Evolutionary conservation across 1,140 invertebrate species (phyloP).

Genomic region (Ostrea denselamellosa): DNA sequence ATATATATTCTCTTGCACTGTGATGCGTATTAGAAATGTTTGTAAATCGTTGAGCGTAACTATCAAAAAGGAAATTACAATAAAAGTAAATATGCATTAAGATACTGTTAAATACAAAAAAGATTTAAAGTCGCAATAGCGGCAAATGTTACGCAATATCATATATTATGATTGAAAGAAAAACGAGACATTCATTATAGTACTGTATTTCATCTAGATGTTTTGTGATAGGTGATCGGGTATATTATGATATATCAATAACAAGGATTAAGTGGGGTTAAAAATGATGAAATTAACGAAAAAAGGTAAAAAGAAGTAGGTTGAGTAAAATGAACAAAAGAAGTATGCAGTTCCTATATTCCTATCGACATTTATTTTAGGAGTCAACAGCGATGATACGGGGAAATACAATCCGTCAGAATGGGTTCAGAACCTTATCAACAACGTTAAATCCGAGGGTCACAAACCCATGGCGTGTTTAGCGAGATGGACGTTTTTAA

Average conservation of each 20-base stretch:
- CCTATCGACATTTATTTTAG: not conserved
- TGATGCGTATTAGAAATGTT: too few species aligned
- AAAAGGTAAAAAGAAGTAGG: too few species aligned
- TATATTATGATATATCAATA: not conserved
- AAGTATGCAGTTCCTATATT: not conserved
- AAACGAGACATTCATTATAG: not conserved
- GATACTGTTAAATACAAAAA: too few species aligned
- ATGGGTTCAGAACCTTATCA: conserved; percentile 60
- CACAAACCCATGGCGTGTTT: conserved; percentile 69
- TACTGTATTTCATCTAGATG: not conserved
- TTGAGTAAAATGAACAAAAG: not conserved
- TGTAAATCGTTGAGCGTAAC: too few species aligned
- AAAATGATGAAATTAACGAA: not conserved
- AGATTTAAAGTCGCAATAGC: not conserved
- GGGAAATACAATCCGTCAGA: too few species aligned
- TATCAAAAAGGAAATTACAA: too few species aligned
- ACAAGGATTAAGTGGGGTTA: not conserved
- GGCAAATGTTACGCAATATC: not conserved
- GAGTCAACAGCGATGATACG: conserved; percentile 37
- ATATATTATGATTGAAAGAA: not conserved
- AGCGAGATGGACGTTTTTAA: conserved; percentile 70
- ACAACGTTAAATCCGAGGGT: conserved; percentile 63
- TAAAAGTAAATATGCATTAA: too few species aligned
- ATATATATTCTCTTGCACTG: too few species aligned
- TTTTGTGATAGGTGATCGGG: not conserved